Conservation (phyloP, 37 sponge, comb jelly and placozoan genomes). For the Aplysina aerophoba region DNA sequence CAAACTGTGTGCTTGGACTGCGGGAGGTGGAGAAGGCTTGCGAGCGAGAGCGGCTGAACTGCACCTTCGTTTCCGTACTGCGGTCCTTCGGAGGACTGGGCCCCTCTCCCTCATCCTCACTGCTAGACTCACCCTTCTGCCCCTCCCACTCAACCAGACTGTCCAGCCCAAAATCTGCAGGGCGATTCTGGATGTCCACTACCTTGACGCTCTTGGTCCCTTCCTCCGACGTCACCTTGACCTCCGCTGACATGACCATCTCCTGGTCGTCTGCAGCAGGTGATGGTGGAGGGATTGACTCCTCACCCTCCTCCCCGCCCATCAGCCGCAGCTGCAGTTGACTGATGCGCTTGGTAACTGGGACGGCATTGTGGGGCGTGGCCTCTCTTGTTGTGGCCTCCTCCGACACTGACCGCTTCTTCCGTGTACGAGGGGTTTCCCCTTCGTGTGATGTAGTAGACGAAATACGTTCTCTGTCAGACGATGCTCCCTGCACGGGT, state of each 20-base stretch:
- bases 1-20: background rate
- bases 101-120: background rate
- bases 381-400: too few species aligned
- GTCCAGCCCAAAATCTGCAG: slow-evolving; percentile 17
- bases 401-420: too few species aligned
- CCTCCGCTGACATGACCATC: background rate
- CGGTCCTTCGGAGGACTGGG: background rate
- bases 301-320: background rate
- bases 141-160: background rate
- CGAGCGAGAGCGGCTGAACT: background rate
- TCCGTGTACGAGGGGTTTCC: too few species aligned
- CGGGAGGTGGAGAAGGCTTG: background rate
- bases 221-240: background rate
- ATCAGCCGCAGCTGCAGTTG: background rate
- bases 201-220: background rate
- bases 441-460: too few species aligned
- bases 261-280: background rate
- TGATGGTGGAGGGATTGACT: background rate
- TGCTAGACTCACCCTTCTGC: background rate
- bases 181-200: slow-evolving; percentile 9
- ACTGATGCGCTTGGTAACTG: background rate
- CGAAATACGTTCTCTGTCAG: too few species aligned
- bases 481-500: too few species aligned
- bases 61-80: background rate
- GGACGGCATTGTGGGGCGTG: background rate